Base-by-base conservation (phyloP, 2,888 invertebrate genomes). In the Hermodice carunculata region DNA sequence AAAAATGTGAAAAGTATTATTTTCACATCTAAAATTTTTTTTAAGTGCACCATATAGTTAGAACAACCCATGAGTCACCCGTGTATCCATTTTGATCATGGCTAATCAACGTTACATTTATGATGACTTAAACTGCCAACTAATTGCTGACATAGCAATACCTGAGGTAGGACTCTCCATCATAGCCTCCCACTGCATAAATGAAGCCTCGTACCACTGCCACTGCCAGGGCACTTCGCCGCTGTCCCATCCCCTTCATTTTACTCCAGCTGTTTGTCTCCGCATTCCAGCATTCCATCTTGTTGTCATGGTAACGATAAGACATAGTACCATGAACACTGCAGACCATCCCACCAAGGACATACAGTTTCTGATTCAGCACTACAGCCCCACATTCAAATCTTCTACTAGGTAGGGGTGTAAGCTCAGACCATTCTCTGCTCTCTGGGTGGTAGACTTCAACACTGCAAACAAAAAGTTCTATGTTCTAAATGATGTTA, bases 101-200 rank as follows among this genome's bases (percentile, higher is more conserved):
- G n/a, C n/a, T n/a, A n/a, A n/a, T n/a, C n/a, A n/a, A n/a, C n/a
- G n/a, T n/a, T n/a, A n/a, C n/a, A n/a, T n/a, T n/a, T n/a, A 37
- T 37, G 40, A 11, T 11, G 40, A 37, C 11, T 37, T 14, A 14
- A 37, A 37, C 17, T 37, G 40, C 11, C 17, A 37, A n/a, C 40
- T 17, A 37, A 37, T 37, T 37, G 11, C 17, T 14, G 11, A 14
- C 17, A n/a, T 37, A 37, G 17, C 11, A 37, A 17, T 24, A 57
- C 57, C 57, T 44, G 29, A 57, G 44, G 22, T 57, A 57, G 17
- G n/a, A 22, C 2, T 57, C 22, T 14, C 46, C 46, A 44, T 44
- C 32, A 22, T 46, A 57, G n/a, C 57, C 57, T 11, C 57, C 57
- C 1, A 57, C 6, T 11, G 57, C 46, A 19, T 57, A 57, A 31